Base-by-base conservation (phyloP, 2,797 vertebrate genomes). In the Enteromius paludinosus region DNA sequence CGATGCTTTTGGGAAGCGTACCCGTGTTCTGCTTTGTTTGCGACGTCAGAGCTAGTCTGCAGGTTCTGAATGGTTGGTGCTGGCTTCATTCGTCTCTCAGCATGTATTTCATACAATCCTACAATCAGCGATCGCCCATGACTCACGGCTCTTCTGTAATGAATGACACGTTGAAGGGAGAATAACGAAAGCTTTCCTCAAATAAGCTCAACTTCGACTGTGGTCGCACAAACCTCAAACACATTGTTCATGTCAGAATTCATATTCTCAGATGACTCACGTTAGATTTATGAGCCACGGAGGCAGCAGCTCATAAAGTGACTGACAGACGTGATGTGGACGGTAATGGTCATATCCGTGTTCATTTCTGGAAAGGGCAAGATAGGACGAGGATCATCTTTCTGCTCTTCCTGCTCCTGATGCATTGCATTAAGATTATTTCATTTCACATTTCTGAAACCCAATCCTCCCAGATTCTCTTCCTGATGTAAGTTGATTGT, bases 301-400 rank as follows among this genome's bases (percentile, higher is more conserved):
- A 25, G 3, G 30, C 33, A 45, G 11, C n/a, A 0, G 8, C 12
- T 33, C 18, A 2, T 47, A 65, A 49, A 23, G 45, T 47, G 75
- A 23, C 18, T 0, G 17, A n/a, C 3, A 43, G 73, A 18, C 0
- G 23, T 1, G 59, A 15, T 9, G 7, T 10, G 62, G 62, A 23
- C 20, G 71, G 59, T 47, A 23, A 72, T 79, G n/a, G 25, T 35
- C 12, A 47, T 61, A 66, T 33, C 71, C 5, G 25, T 6, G 6
- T 73, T 75, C 3, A 38, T 78, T 83, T 59, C 38, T 56, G 61
- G 47, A 66, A 76, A 69, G 73, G 12, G 61, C 71, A 54, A 35
- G 35, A 70, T 70, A 49, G 81, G 70, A 59, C 64, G 8, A 52
- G 65, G 15, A 61, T 25, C 30, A 43, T 81, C 59, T 47, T 83